Base-by-base conservation (phyloP, 2,113 vertebrate genomes). In the Ictalurus furcatus region DNA sequence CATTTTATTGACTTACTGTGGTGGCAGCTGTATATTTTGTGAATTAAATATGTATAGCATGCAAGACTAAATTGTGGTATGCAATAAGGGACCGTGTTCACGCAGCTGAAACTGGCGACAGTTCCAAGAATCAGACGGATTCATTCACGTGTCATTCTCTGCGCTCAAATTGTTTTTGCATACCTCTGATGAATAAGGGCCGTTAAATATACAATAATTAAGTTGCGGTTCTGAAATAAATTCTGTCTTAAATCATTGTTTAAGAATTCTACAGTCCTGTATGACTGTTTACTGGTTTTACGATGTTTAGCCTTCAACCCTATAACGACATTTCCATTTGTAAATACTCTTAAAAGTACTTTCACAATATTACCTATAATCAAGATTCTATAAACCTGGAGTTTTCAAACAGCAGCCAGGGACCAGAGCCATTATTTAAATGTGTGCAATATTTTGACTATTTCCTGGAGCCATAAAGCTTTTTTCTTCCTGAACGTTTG, bases 381-480 rank as follows among this genome's bases (percentile, higher is more conserved):
- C 37, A 76, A 23, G 8, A 37, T 76, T 76, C 37, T 76, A 52
- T 76, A 8, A 37, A 37, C 12, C 71, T 19, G 16, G 69, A 1
- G 16, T 37, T 73, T 2, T 73, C 73, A 44, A 44, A 25, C 37
- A 28, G 44, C 74, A 79, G 48, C 76, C 44, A 54, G 9, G 74
- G 12, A 78, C 23, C 11, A 0, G 44, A 79, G 76, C 12, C 5
- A 52, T 54, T 79, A 54, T 76, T 76, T 76, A 40, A 23, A 40
- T 44, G 19, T 23, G 21, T 79, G 44, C 25, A 79, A 14, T 6
- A 79, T 79, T 79, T 78, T 44, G 7, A 44, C 73, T 11, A 44
- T 48, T 44, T 44, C 73, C 73, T 76, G 73, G 40, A 76, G 73
- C 21, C 40, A 76, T 76, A 78, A 78, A 78, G 74, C 74, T 48